Evolutionary conservation across 2,797 vertebrate species (phyloP).

Genomic region (Falco peregrinus): DNA sequence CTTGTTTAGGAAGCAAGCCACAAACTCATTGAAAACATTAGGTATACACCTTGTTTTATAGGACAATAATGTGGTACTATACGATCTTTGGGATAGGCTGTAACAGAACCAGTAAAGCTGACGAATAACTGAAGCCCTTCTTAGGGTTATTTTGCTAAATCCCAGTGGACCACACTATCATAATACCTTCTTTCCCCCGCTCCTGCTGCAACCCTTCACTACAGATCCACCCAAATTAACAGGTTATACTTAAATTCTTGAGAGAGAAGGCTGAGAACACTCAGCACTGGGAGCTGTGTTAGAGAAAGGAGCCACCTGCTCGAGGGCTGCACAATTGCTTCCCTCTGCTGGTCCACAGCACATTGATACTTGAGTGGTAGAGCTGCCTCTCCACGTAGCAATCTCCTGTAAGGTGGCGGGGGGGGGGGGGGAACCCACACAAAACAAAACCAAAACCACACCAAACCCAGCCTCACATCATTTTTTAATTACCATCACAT

Average conservation of each 20-base stretch:
- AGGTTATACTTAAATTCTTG: neutral
- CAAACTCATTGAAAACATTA: neutral
- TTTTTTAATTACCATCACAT: neutral
- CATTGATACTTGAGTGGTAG: neutral
- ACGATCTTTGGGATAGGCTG: fast-evolving
- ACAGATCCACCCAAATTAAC: neutral
- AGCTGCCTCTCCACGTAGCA: neutral
- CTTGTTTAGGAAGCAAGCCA: neutral
- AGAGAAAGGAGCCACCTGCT: neutral
- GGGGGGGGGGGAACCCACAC: no score
- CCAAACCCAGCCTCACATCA: neutral
- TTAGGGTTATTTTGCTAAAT: neutral
- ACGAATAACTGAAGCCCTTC: neutral
- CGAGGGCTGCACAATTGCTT: neutral
- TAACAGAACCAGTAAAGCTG: neutral
- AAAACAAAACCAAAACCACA: no score
- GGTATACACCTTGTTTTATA: neutral
- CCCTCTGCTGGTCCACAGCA: neutral
- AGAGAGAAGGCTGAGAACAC: neutral
- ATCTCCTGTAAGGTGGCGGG: no score
- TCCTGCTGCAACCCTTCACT: neutral
- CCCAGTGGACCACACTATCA: no score
- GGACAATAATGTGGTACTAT: neutral
- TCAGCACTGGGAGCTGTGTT: neutral
- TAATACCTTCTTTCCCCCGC: neutral